Evolutionary conservation across 2,113 vertebrate species (phyloP).

Genomic region (Theropithecus gelada): DNA sequence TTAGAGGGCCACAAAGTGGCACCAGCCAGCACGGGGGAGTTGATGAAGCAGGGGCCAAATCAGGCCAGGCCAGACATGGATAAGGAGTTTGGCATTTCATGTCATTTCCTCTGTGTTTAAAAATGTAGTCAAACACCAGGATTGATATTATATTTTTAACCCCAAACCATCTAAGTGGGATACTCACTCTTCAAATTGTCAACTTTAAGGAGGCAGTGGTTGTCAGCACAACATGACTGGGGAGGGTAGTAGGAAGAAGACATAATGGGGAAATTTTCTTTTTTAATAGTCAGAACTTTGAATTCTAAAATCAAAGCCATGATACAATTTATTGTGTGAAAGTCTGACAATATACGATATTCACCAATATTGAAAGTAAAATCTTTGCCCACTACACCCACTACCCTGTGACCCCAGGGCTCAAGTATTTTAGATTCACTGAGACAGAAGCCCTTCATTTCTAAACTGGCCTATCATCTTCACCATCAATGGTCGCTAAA

Average conservation of each 20-base stretch:
- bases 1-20: not conserved
- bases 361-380: not conserved
- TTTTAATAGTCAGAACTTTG: not conserved
- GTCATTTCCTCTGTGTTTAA: not conserved
- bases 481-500: not conserved
- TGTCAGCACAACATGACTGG: fast-evolving
- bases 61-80: not conserved
- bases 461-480: not conserved
- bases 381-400: not conserved
- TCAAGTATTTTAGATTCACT: not conserved
- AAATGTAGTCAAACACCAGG: not conserved
- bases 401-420: not conserved
- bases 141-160: not conserved
- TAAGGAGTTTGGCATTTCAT: not conserved
- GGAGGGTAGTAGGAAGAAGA: not conserved
- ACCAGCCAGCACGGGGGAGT: fast-evolving
- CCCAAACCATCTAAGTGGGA: not conserved
- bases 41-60: not conserved
- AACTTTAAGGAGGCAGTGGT: not conserved
- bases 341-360: not conserved
- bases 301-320: conserved; percentile 18
- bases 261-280: not conserved
- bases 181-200: not conserved
- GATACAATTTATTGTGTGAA: not conserved
- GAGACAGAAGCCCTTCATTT: not conserved